Conservation (phyloP, 1,140 invertebrate genomes). For the Sminthurides bifidus region DNA sequence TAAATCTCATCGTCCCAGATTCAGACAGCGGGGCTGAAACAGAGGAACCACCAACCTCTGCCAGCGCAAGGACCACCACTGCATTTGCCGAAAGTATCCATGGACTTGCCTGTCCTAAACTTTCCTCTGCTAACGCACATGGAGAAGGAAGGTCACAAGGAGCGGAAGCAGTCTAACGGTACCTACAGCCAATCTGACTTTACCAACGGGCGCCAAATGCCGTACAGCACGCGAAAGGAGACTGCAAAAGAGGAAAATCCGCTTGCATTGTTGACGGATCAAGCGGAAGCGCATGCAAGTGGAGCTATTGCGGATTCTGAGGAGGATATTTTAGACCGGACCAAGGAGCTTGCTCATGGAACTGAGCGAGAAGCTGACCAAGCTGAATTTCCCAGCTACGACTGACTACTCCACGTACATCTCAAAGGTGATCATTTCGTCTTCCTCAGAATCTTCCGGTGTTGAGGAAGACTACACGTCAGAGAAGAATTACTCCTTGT, state of each 20-base stretch:
- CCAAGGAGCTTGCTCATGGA: slow-evolving; percentile 25
- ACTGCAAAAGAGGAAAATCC: slow-evolving; percentile 3
- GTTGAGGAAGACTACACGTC: slow-evolving; percentile 32
- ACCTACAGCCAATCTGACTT: too few relatives aligned
- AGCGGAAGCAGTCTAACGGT: neutral
- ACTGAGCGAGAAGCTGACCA: slow-evolving; percentile 27
- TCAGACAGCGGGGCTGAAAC: slow-evolving; percentile 16
- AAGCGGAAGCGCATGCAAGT: too few relatives aligned
- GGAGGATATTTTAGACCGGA: slow-evolving; percentile 22
- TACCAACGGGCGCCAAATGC: slow-evolving; percentile 2
- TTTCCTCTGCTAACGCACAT: slow-evolving; percentile 18
- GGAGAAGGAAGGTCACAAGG: neutral
- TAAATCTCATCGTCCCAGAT: slow-evolving; percentile 14
- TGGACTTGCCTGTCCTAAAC: slow-evolving; percentile 20
- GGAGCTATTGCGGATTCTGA: neutral
- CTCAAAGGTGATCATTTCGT: slow-evolving; percentile 28
- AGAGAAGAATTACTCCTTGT: slow-evolving; percentile 30
- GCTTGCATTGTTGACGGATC: neutral
- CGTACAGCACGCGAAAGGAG: slow-evolving; percentile 6
- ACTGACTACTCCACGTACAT: slow-evolving; percentile 25
- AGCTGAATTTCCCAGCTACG: slow-evolving; percentile 15
- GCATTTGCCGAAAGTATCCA: slow-evolving; percentile 13
- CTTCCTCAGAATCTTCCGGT: slow-evolving; percentile 24
- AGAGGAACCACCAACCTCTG: slow-evolving; percentile 21
- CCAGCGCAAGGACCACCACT: slow-evolving; percentile 28